Conservation (phyloP, 2,113 vertebrate species). For the Onychostruthus taczanowskii region DNA sequence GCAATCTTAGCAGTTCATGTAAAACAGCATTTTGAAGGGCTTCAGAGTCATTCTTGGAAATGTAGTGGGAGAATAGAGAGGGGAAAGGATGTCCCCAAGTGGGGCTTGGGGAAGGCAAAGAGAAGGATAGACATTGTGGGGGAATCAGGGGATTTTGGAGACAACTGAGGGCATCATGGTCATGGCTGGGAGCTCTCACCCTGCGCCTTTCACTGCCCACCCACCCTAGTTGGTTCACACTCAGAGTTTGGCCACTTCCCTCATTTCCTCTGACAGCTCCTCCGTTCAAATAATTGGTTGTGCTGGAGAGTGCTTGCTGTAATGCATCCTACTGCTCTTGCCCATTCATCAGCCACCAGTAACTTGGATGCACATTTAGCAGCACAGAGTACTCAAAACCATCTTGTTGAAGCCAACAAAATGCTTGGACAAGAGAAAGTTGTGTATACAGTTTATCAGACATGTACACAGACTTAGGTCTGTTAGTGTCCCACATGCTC, state of each 20-base stretch:
- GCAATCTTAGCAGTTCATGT: not conserved
- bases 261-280: not conserved
- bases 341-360: slow-evolving; percentile 5
- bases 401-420: not conserved
- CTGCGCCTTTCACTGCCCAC: fast-evolving
- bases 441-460: slow-evolving; percentile 31
- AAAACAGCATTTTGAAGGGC: not conserved
- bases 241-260: not conserved
- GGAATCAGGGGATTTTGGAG: not conserved
- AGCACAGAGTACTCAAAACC: not conserved
- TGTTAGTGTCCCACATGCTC: not conserved
- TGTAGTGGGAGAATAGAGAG: not conserved
- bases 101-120: not conserved
- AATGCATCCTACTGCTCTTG: not conserved
- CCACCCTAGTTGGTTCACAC: not conserved
- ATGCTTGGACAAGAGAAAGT: not conserved
- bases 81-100: not conserved
- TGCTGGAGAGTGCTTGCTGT: not conserved
- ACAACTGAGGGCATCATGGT: fast-evolving
- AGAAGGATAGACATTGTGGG: not conserved
- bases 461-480: not conserved
- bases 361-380: not conserved
- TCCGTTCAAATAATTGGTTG: not conserved
- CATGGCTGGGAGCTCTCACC: not conserved
- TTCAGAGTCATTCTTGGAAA: not conserved